phyloP scores from a whole-genome alignment of 2,888 invertebrate species.

The Acanthoscelides obtectus region DNA sequence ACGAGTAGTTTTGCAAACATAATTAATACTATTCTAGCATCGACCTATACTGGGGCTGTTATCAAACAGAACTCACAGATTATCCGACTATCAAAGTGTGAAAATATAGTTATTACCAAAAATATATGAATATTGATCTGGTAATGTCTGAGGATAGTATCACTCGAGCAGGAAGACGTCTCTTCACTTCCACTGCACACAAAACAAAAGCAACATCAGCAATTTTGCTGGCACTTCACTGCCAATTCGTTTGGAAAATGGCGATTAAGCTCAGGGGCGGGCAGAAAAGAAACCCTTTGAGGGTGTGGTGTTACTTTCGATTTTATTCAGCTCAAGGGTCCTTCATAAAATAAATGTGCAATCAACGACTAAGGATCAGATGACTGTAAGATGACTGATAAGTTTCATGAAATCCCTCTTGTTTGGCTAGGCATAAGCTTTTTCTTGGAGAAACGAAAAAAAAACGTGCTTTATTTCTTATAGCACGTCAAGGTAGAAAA shows the following conservation, averaged over 20 bases:
- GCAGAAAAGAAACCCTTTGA: background rate
- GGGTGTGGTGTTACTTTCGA: background rate
- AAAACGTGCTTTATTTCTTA: too few species aligned
- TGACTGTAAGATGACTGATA: too few species aligned
- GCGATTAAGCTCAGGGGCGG: conserved; percentile 3
- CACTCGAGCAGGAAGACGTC: conserved; percentile 27
- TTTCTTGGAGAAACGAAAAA: too few species aligned
- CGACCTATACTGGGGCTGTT: too few species aligned
- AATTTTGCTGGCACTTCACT: conserved; percentile 27
- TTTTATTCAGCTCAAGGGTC: background rate
- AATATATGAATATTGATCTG: conserved; percentile 18
- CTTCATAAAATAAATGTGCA: background rate
- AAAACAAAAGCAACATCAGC: conserved; percentile 38
- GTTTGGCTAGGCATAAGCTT: too few species aligned
- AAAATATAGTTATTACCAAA: background rate
- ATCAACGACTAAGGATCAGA: background rate
- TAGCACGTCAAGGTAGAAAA: too few species aligned
- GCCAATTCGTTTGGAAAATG: conserved; percentile 32
- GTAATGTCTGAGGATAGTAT: conserved; percentile 20
- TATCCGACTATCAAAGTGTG: too few species aligned
- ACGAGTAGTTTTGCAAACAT: too few species aligned
- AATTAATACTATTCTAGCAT: too few species aligned
- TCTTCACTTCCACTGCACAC: conserved; percentile 26
- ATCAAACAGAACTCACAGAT: too few species aligned
- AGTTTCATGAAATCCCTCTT: too few species aligned